Base-by-base conservation (phyloP, 2,797 vertebrate genomes). In the Lemur catta region DNA sequence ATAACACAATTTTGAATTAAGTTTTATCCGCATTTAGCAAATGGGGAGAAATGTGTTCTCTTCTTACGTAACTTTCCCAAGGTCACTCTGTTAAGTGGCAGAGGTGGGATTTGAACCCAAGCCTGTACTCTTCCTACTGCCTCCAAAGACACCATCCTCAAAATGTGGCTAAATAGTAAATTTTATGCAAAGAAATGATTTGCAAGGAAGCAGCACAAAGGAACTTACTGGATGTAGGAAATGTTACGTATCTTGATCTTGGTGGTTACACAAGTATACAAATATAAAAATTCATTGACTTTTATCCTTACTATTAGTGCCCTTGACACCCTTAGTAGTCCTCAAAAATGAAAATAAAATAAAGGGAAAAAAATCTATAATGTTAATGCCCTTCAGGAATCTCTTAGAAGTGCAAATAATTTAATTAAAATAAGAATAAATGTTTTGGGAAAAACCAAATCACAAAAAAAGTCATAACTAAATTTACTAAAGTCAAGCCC, bases 381-480 rank as follows among this genome's bases (percentile, higher is more conserved):
- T 20, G 2, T 35, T 91, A 63, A 59, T 79, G 11, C 2, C 48
- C 41, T 90, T 88, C 55, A 84, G 26, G 33, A 78, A 81, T 89
- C 35, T 89, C 14, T 65, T 82, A 85, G 61, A 93, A 95, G 63
- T 46, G 52, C 50, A 55, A 46, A 38, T 67, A 72, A 65, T 89
- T 67, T 67, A 52, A 67, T 81, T 93, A 79, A 74, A 74, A 88
- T 33, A 93, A 43, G 22, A 92, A 46, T 67, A 72, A 93, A 55
- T 96, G 26, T 90, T 93, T 93, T 86, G 50, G 61, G 75, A 91
- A 96, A 85, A 79, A 63, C 20, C 17, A 84, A 43, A 93, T 35
- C 24, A 94, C 26, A 78, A 74, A 86, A 78, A 57, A 80, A 59
- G 38, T 69, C 81, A 46, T 14, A 81, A 79, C 38, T 94, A 86